These are phyloP conservation scores for Cryptophagus acutangulus DNA, from an alignment of 2,888 invertebrate genomes.

Conservation along the genomic window DNA sequence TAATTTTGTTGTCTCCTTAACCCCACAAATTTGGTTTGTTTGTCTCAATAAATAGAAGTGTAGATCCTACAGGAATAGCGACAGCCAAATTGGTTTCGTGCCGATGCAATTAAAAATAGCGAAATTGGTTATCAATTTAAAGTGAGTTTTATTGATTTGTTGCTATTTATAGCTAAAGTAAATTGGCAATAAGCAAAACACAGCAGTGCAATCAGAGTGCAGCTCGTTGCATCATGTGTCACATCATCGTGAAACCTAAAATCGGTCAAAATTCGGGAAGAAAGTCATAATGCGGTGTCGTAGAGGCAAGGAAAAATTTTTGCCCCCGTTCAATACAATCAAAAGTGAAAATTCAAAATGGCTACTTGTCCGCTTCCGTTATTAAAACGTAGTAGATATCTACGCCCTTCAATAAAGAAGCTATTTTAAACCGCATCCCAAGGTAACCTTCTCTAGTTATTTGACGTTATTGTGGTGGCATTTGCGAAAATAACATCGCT, in stretches of 20 bases:
- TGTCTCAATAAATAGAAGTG: too few relatives aligned
- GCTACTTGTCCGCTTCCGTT: conserved; percentile 43
- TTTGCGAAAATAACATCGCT: too few relatives aligned
- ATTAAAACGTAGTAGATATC: conserved; percentile 34
- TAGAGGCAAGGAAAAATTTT: background rate
- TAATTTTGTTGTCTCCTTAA: too few relatives aligned
- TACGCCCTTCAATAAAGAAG: conserved; percentile 39
- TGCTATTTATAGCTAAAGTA: conserved; percentile 40
- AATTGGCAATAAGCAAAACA: conserved; percentile 28
- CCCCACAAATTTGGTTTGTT: too few relatives aligned
- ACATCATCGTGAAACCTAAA: too few relatives aligned
- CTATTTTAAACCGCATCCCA: conserved; percentile 35
- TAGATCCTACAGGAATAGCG: too few relatives aligned
- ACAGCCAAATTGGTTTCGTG: background rate
- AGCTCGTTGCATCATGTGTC: too few relatives aligned
- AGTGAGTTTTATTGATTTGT: conserved; percentile 39
- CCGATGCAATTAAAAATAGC: background rate
- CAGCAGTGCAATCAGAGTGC: too few relatives aligned
- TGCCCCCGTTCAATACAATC: conserved; percentile 42
- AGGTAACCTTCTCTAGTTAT: conserved; percentile 39
- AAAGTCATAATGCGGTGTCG: too few relatives aligned
- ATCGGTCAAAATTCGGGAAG: too few relatives aligned
- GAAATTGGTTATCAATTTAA: conserved; percentile 19
- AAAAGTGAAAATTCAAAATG: conserved; percentile 52
- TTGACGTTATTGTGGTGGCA: conserved; percentile 17